These are phyloP conservation scores for Haemorhous mexicanus DNA, from an alignment of 2,113 vertebrate species.

Conservation along the genomic window DNA sequence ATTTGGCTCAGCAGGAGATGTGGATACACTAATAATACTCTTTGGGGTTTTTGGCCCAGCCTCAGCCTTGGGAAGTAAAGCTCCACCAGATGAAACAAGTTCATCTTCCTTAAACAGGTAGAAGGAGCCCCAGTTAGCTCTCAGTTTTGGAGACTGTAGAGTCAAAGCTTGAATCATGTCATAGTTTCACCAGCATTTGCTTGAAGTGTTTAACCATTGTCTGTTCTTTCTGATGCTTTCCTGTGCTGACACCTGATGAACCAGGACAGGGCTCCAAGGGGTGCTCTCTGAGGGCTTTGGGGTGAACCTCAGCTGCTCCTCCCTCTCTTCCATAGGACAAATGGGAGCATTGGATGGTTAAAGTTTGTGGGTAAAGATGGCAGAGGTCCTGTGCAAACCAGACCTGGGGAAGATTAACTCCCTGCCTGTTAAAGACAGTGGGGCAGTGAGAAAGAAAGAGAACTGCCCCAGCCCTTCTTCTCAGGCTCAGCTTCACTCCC, in stretches of 20 bases:
- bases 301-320: neutral
- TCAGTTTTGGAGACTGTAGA: neutral
- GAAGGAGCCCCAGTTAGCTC: neutral
- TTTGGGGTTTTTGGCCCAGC: neutral
- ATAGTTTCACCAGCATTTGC: neutral
- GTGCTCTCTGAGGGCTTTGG: neutral
- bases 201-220: neutral
- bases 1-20: neutral
- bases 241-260: fast-evolving
- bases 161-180: neutral
- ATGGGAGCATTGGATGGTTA: neutral
- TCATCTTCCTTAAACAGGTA: neutral
- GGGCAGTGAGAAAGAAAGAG: neutral
- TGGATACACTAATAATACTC: neutral
- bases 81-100: neutral
- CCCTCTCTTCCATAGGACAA: fast-evolving
- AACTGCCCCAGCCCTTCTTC: neutral
- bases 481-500: neutral
- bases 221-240: neutral
- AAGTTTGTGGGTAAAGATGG: fast-evolving
- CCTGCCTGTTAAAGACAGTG: neutral
- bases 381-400: neutral
- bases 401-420: neutral
- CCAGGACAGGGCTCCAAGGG: fast-evolving
- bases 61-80: neutral